Conservation (phyloP, 2,113 vertebrate species). For the Bagarius yarrelli region DNA sequence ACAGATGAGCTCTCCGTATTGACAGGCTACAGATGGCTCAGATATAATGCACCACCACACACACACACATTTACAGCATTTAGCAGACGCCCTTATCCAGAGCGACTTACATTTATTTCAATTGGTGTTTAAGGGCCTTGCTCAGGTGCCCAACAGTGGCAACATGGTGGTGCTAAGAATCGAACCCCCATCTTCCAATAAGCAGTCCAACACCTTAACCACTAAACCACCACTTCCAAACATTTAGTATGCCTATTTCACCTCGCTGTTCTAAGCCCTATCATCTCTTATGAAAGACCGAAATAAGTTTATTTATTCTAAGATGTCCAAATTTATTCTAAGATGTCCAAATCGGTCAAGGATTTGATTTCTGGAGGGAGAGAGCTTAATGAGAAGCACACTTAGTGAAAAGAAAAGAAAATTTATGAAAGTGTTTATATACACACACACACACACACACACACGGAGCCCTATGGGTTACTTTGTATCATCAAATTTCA, state of each 20-base stretch:
- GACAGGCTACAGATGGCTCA: constrained; percentile 11
- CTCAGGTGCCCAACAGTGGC: too few species aligned
- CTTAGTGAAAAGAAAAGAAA: background rate
- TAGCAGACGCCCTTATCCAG: too few species aligned
- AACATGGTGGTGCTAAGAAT: too few species aligned
- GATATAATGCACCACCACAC: background rate
- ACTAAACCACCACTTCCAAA: too few species aligned
- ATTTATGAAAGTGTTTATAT: background rate
- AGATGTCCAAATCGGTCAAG: background rate
- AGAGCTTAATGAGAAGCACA: constrained; percentile 10
- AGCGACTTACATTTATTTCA: too few species aligned
- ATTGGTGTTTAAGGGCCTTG: too few species aligned
- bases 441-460: constrained; percentile 8
- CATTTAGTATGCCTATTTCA: background rate
- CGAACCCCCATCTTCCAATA: too few species aligned
- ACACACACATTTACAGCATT: too few species aligned
- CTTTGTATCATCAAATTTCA: constrained; percentile 43
- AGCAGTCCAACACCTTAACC: too few species aligned
- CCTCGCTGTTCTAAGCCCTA: background rate
- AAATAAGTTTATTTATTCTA: background rate
- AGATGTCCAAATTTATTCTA: background rate
- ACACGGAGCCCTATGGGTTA: constrained; percentile 27
- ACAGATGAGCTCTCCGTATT: constrained; percentile 41
- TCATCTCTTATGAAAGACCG: background rate
- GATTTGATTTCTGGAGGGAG: background rate